phyloP scores from a whole-genome alignment of 2,888 invertebrate genomes.

The Perdita meconis region DNA sequence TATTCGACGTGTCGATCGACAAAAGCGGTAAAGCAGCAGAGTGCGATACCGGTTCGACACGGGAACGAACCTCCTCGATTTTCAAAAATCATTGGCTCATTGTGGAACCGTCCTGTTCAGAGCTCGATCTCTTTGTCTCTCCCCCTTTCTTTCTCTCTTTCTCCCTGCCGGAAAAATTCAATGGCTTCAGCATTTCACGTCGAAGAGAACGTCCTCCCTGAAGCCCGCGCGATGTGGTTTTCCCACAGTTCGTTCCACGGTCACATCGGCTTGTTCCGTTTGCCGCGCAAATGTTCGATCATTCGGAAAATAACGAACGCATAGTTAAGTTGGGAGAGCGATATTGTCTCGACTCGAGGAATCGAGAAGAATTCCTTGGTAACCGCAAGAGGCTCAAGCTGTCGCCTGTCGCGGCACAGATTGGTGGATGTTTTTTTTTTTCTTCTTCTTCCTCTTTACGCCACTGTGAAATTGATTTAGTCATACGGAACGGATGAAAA shows the following conservation, averaged over 20 bases:
- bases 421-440: neutral
- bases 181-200: slow-evolving; percentile 67
- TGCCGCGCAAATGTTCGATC: slow-evolving; percentile 68
- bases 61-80: slow-evolving; percentile 41
- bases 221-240: slow-evolving; percentile 56
- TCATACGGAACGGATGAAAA: neutral
- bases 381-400: slow-evolving; percentile 44
- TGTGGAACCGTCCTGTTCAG: slow-evolving; percentile 16
- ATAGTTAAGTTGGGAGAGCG: slow-evolving; percentile 18
- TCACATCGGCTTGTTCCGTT: slow-evolving; percentile 53
- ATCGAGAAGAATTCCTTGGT: slow-evolving; percentile 11
- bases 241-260: slow-evolving; percentile 62
- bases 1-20: neutral
- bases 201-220: slow-evolving; percentile 41
- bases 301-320: slow-evolving; percentile 64
- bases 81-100: slow-evolving; percentile 46
- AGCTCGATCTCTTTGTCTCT: slow-evolving; percentile 56
- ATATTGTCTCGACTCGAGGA: slow-evolving; percentile 7
- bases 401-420: neutral
- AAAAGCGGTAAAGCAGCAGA: neutral
- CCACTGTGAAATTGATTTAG: slow-evolving; percentile 56
- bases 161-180: slow-evolving; percentile 44
- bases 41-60: slow-evolving; percentile 37
- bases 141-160: neutral
- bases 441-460: too few species aligned